A percentile compares a stretch with the other conserved stretches of the same genome.
phyloP scores from a whole-genome alignment of 2,797 vertebrate species.

The Sebastes cheni region DNA sequence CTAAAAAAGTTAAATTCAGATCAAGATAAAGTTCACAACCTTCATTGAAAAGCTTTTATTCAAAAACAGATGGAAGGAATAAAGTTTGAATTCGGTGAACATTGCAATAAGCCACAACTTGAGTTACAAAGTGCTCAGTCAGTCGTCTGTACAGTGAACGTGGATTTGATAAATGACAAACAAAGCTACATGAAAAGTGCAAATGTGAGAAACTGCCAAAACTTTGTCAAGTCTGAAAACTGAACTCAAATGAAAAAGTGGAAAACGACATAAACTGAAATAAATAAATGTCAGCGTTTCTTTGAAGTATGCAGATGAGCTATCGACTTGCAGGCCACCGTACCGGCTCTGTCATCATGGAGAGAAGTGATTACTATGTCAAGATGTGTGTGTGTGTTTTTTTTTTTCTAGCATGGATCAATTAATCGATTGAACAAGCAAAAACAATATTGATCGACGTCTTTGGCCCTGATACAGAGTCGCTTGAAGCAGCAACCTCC shows the following conservation, averaged over 20 bases:
- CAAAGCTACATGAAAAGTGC: background rate
- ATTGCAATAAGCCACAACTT: constrained; percentile 37
- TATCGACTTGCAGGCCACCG: background rate
- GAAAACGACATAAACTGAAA: background rate
- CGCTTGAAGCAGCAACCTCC: background rate
- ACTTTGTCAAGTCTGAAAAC: background rate
- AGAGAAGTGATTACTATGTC: background rate
- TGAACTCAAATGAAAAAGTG: background rate
- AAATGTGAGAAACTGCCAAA: background rate
- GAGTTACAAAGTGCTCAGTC: constrained; percentile 41
- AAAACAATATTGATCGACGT: constrained; percentile 22
- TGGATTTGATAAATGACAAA: background rate
- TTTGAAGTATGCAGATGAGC: constrained; percentile 9
- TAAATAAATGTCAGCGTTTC: background rate
- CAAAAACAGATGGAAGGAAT: constrained; percentile 33
- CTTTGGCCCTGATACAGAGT: background rate
- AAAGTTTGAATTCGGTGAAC: constrained; percentile 18
- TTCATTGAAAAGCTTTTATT: constrained; percentile 64
- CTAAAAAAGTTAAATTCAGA: background rate
- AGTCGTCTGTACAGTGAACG: constrained; percentile 19
- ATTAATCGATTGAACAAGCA: background rate
- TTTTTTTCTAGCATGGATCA: background rate
- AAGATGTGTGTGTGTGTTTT: background rate
- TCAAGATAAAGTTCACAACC: background rate
- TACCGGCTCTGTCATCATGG: background rate